A percentile compares a stretch with the other conserved stretches of the same genome.
Evolutionary conservation across 2,113 vertebrate species (phyloP).

Genomic region (Bubo blakistoni): DNA sequence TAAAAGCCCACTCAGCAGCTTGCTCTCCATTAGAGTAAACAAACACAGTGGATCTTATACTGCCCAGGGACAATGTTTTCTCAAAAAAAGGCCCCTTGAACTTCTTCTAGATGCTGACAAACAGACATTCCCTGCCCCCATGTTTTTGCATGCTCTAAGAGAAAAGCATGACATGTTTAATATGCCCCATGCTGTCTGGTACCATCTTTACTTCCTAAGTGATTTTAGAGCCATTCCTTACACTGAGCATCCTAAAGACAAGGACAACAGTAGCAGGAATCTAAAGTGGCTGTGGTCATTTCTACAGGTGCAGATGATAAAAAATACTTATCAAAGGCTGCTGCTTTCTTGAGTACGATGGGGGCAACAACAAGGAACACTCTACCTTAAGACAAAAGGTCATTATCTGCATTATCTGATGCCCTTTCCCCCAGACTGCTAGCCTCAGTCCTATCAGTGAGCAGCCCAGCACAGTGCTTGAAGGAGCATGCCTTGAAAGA

Average conservation of each 20-base stretch:
- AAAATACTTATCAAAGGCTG: not conserved
- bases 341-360: not conserved
- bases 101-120: not conserved
- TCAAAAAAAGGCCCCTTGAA: not conserved
- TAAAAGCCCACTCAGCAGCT: not conserved
- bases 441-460: accelerated
- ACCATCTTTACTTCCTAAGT: not conserved
- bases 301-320: not conserved
- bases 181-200: not conserved
- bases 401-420: not conserved
- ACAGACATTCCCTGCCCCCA: not conserved
- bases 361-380: not conserved
- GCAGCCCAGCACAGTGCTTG: not conserved
- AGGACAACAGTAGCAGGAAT: not conserved
- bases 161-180: not conserved
- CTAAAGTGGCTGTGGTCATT: not conserved
- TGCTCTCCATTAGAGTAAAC: not conserved
- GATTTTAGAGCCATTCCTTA: not conserved
- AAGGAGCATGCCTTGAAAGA: not conserved
- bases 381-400: not conserved
- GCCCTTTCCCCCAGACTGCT: not conserved
- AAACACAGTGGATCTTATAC: not conserved
- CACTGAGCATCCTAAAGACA: not conserved
- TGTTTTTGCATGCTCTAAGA: not conserved
- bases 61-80: not conserved